Evolutionary conservation across 2,113 vertebrate genomes (phyloP).

Genomic region (Lutjanus erythropterus): DNA sequence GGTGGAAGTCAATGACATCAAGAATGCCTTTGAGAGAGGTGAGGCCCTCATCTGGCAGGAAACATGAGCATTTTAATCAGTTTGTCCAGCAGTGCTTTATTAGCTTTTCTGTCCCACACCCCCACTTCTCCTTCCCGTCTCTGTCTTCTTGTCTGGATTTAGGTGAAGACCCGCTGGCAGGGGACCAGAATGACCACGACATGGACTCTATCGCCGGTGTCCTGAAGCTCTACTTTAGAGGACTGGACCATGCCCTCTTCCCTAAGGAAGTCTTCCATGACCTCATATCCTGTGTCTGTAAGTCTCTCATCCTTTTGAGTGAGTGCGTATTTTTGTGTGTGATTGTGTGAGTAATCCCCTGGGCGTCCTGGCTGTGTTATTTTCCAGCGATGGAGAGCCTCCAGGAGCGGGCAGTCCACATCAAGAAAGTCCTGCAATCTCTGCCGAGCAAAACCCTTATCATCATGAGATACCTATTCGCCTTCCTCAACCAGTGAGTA

Average conservation of each 20-base stretch:
- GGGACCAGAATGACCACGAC: conserved; percentile 98
- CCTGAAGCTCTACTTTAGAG: conserved; percentile 97
- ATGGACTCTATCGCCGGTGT: conserved; percentile 99
- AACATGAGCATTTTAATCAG: neutral
- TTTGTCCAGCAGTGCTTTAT: neutral
- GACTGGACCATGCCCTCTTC: conserved; percentile 94
- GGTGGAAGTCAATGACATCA: conserved; percentile 99
- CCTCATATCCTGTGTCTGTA: conserved; percentile 96
- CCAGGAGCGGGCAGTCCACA: conserved; percentile 93
- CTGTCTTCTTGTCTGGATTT: neutral
- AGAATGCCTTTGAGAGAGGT: conserved; percentile 99
- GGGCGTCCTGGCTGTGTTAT: conserved; percentile 63
- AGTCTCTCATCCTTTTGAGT: conserved; percentile 82
- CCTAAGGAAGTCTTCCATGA: conserved; percentile 99
- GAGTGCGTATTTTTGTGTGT: conserved; percentile 77
- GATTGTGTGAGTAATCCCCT: conserved; percentile 67
- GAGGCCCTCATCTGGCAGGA: conserved; percentile 12
- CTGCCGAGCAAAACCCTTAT: conserved; percentile 93
- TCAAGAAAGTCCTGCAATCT: conserved; percentile 91
- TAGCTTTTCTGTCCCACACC: neutral
- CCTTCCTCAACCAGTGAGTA: conserved; percentile 98
- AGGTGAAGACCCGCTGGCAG: conserved; percentile 97
- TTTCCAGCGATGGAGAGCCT: conserved; percentile 95
- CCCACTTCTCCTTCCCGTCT: neutral
- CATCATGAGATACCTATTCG: conserved; percentile 99